Evolutionary conservation across 2,113 vertebrate genomes (phyloP), one percentile per base, ranked within the genome.

Genomic region (Macroglossus sobrinus): DNA sequence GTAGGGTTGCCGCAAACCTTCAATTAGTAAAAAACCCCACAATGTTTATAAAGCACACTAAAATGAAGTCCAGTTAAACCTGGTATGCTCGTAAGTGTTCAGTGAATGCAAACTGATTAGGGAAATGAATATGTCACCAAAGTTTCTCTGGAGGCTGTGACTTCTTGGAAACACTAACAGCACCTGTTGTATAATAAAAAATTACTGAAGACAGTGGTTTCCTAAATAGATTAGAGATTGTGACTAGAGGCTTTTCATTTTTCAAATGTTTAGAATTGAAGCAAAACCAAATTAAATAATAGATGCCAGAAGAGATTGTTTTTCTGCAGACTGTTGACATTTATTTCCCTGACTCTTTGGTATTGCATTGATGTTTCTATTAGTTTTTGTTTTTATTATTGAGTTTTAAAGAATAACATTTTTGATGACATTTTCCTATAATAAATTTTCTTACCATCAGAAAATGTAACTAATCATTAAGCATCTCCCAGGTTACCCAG

Each of bases 271-370:
- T 68, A 81, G 35, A 18, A n/a, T 69, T 40, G 40, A 91, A 79
- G 78, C 26, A 76, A 90, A 96, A 64, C 24, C 61, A 89, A 80
- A 92, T 72, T 71, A 85, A 92, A 68, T 93, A 64, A 76, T 61
- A 89, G 53, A 61, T 74, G 18, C 21, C 45, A 47, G 35, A 93
- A 84, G 63, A 89, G 66, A n/a, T 64, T 40, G 71, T 40, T 74
- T 90, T 94, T 84, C 15, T 40, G 12, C 30, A 85, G 40, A 57
- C 43, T 81, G 14, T 30, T 75, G 85, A 69, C 55, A 66, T 94
- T 93, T 90, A 79, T 84, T 94, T 88, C 55, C 35, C 4, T 47
- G 18, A 57, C 13, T 63, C 26, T 72, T 72, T 64, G 50, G 69
- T 57, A 74, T 53, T 85, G 3, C 35, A 84, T 92, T 94, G 55